A percentile compares a stretch with the other conserved stretches of the same genome.
phyloP scores from a whole-genome alignment of 2,797 vertebrate genomes.

The Fistularia commersonii region DNA sequence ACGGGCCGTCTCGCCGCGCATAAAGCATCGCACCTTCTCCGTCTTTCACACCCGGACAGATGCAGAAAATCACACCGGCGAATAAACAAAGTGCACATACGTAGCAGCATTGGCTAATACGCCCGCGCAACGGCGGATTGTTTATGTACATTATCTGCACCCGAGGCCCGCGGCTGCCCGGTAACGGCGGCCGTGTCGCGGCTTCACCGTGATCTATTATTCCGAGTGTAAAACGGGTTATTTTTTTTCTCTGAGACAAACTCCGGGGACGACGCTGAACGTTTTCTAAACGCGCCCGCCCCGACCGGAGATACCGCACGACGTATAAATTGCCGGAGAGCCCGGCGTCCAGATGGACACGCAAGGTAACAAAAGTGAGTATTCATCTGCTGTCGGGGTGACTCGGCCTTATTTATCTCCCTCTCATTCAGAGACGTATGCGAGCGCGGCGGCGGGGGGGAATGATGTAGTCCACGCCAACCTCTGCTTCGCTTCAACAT shows the following conservation, averaged over 20 bases:
- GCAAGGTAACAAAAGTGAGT: slow-evolving; percentile 14
- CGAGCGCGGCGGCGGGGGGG: slow-evolving; percentile 24
- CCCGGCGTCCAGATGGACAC: slow-evolving; percentile 17
- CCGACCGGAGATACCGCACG: no score
- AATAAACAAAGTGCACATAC: neutral
- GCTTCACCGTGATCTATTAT: no score
- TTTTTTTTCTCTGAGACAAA: neutral
- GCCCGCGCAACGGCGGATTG: slow-evolving; percentile 24
- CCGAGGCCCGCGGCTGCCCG: slow-evolving; percentile 45
- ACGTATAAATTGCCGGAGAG: slow-evolving; percentile 3
- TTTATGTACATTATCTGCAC: slow-evolving; percentile 54
- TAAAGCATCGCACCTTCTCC: slow-evolving; percentile 15
- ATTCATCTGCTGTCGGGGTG: slow-evolving; percentile 32
- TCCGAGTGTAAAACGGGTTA: neutral
- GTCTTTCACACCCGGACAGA: slow-evolving; percentile 19
- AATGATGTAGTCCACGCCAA: slow-evolving; percentile 61
- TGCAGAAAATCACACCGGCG: neutral
- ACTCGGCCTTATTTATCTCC: slow-evolving; percentile 53
- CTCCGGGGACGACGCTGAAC: neutral
- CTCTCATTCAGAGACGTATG: slow-evolving; percentile 45
- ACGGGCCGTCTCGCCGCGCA: neutral
- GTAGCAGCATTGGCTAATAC: no score
- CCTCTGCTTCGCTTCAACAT: slow-evolving; percentile 54
- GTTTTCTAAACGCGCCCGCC: neutral
- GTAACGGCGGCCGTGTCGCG: slow-evolving; percentile 30